Conservation (phyloP, 2,797 vertebrate species). For the Acanthurus tractus region DNA sequence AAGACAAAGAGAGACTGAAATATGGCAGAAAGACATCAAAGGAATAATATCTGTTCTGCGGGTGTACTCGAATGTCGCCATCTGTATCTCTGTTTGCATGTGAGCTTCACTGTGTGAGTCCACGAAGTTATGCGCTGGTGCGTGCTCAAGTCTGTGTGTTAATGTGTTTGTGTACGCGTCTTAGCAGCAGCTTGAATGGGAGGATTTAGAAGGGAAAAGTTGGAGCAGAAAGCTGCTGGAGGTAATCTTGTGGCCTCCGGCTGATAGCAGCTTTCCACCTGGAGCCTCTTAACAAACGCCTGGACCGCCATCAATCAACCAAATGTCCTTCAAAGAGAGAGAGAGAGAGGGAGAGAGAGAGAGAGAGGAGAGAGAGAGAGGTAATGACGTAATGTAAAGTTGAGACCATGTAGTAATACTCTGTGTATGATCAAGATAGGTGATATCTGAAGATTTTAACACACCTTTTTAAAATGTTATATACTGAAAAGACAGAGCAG, state of each 20-base stretch:
- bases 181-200: constrained; percentile 59
- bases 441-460: constrained; percentile 16
- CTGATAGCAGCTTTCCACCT: constrained; percentile 80
- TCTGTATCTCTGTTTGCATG: constrained; percentile 29
- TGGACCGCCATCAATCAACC: constrained; percentile 78
- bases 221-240: constrained; percentile 74
- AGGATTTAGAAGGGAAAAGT: constrained; percentile 71
- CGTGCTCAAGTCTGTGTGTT: background rate
- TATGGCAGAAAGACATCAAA: constrained; percentile 39
- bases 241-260: constrained; percentile 77
- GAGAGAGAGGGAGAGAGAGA: constrained; percentile 13
- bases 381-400: constrained; percentile 3
- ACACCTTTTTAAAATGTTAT: background rate
- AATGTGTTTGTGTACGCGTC: constrained; percentile 18
- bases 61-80: constrained; percentile 22
- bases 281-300: constrained; percentile 72
- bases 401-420: background rate
- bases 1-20: constrained; percentile 36
- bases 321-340: constrained; percentile 60
- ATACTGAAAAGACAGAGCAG: background rate
- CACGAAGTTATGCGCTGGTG: constrained; percentile 12
- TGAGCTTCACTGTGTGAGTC: constrained; percentile 22
- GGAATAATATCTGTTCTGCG: constrained; percentile 38
- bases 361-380: constrained; percentile 27
- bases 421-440: no score